These are phyloP conservation scores for Aurelia sp. DNA, from an alignment of 30 jellyfish, hydroid and myxozoan genomes.

Conservation along the genomic window DNA sequence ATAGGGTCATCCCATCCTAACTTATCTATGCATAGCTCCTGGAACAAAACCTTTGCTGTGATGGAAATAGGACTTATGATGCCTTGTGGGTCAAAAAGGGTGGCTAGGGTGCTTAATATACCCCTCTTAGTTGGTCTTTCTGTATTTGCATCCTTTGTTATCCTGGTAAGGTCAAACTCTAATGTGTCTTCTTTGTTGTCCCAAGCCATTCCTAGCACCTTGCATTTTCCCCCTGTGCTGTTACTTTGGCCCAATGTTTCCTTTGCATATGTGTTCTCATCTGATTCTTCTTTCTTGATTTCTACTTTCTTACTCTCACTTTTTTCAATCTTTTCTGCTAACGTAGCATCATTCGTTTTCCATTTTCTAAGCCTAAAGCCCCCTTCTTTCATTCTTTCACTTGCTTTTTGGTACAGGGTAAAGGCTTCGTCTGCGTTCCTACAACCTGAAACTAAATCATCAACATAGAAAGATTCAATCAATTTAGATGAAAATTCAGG, in stretches of 20 bases:
- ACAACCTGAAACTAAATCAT: slow-evolving; percentile 37
- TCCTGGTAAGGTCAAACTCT: neutral
- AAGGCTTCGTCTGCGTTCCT: slow-evolving; percentile 27
- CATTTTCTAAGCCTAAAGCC: slow-evolving; percentile 44
- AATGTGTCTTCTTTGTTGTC: slow-evolving; percentile 31
- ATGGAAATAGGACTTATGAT: slow-evolving; percentile 24
- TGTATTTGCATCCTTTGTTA: neutral
- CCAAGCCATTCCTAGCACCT: slow-evolving; percentile 40
- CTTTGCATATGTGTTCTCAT: neutral
- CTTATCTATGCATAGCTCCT: slow-evolving; percentile 20
- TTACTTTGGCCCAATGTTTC: slow-evolving; percentile 13
- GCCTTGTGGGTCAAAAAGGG: slow-evolving; percentile 46
- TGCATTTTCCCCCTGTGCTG: slow-evolving; percentile 2
- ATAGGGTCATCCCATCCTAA: slow-evolving; percentile 38
- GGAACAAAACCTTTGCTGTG: slow-evolving; percentile 41
- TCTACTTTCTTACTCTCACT: neutral
- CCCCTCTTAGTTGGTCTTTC: slow-evolving; percentile 17
- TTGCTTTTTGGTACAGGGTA: slow-evolving; percentile 38
- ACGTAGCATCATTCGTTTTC: neutral
- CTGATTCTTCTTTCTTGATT: neutral
- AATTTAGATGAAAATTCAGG: slow-evolving; percentile 6
- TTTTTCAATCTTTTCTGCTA: neutral
- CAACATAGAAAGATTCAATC: slow-evolving; percentile 4
- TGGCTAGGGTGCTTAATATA: slow-evolving; percentile 28
- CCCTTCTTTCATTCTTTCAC: slow-evolving; percentile 21